phyloP scores from a whole-genome alignment of 2,113 vertebrate genomes.

The Nothocercus nigrocapillus region DNA sequence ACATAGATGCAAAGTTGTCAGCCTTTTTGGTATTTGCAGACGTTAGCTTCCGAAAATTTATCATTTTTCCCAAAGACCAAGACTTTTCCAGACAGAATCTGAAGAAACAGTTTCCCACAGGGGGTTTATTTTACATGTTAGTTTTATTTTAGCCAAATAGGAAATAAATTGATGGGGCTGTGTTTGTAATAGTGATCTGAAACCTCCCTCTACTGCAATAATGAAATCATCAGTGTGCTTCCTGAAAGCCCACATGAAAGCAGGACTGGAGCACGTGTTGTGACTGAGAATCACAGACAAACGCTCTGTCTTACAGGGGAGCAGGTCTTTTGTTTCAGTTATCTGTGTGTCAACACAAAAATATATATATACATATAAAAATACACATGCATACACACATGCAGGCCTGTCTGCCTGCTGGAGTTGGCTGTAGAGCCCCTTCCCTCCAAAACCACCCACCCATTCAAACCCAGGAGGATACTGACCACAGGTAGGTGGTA shows the following conservation, averaged over 20 bases:
- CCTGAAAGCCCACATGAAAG: neutral
- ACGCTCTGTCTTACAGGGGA: neutral
- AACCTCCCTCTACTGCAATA: neutral
- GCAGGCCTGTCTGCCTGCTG: no score
- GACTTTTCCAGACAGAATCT: neutral
- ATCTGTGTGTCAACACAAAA: neutral
- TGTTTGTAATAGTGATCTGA: neutral
- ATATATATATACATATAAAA: neutral
- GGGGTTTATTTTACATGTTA: neutral
- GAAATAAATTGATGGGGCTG: neutral
- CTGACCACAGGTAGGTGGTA: neutral
- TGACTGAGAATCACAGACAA: neutral
- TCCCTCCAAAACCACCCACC: no score
- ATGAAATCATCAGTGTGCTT: neutral
- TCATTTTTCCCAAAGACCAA: neutral
- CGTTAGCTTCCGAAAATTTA: neutral
- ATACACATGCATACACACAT: no score
- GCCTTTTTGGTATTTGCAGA: constrained; percentile 3
- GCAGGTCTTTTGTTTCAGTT: neutral
- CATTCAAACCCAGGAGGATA: neutral
- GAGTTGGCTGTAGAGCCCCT: neutral
- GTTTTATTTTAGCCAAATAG: constrained; percentile 4
- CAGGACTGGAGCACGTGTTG: neutral
- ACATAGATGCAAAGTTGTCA: neutral
- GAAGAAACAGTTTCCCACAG: neutral